Base-by-base conservation (phyloP, 37 sponge, comb jelly and placozoan species). In the Spongilla lacustris region DNA sequence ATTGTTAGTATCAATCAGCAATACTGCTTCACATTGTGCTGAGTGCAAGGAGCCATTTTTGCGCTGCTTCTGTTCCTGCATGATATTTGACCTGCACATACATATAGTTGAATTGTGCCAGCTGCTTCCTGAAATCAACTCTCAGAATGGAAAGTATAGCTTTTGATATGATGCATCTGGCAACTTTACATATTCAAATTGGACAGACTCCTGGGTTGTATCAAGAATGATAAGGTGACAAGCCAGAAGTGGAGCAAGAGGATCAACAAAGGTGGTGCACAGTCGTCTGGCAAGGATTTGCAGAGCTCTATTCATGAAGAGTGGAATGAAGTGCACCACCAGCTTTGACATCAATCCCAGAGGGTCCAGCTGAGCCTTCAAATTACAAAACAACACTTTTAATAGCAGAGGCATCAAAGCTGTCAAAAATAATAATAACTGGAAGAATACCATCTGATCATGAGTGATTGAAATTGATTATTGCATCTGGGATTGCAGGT, bases 1-100 rank as follows among this genome's bases (percentile, higher is more conserved):
- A 79, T 90, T 90, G 58, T 69, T 29, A 8, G 86, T 86, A 91
- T 91, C 91, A n/a, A 86, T 86, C 22, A 86, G 77, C 27, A 91
- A 73, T 35, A 81, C 67, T 29, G 66, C 91, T 82, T 86, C 82
- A 68, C 36, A 69, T 35, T 50, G 76, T 13, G 13, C 68, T 11
- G 85, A 69, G 14, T 30, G 22, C 50, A 91, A 89, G 14, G 38
- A 36, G 5, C 6, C 21, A 24, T 73, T 21, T 49, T 84, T 74
- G 13, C 25, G 87, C 87, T 36, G 86, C 83, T 36, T 91, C 86
- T 38, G 78, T 71, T 5, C 90, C 90, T 66, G n/a, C n/a, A n/a
- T n/a, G 31, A 67, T 12, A 80, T 77, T 37, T 85, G 86, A 6
- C 93, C 89, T 21, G n/a, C n/a, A 8, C 46, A 46, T 46, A 86